Percentiles rank a stretch among this genome's conserved stretches.
These are phyloP conservation scores for Oeneis ivallda DNA, from an alignment of 2,888 invertebrate species.

Conservation along the genomic window DNA sequence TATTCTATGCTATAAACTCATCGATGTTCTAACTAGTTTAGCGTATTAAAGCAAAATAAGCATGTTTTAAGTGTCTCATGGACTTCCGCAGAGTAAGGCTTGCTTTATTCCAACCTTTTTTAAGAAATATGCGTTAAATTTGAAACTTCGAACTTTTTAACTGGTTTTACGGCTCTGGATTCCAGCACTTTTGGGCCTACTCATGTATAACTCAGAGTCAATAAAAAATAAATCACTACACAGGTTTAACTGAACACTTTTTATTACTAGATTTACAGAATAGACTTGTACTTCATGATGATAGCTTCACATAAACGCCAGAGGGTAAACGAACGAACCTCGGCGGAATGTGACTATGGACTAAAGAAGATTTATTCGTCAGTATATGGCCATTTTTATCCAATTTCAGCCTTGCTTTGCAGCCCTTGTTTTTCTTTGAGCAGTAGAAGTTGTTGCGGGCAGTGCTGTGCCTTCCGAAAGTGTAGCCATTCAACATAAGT, in stretches of 20 bases:
- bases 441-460: neutral
- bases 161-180: no score
- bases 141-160: no score
- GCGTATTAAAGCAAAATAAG: no score
- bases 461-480: neutral
- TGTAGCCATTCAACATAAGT: constrained; percentile 1
- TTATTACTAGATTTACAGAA: neutral
- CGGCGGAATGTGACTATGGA: constrained; percentile 35
- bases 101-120: no score
- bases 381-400: constrained; percentile 18
- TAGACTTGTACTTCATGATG: neutral
- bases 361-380: neutral
- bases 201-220: no score
- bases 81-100: no score
- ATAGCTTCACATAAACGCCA: constrained; percentile 36
- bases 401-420: constrained; percentile 30
- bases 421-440: constrained; percentile 22
- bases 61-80: no score
- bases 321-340: constrained; percentile 28
- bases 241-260: no score
- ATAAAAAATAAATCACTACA: neutral
- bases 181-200: no score
- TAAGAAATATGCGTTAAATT: no score
- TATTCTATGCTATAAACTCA: no score
- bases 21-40: no score